These are phyloP conservation scores for Platyscapa corneri DNA, from an alignment of 1,140 invertebrate species.

Conservation along the genomic window DNA sequence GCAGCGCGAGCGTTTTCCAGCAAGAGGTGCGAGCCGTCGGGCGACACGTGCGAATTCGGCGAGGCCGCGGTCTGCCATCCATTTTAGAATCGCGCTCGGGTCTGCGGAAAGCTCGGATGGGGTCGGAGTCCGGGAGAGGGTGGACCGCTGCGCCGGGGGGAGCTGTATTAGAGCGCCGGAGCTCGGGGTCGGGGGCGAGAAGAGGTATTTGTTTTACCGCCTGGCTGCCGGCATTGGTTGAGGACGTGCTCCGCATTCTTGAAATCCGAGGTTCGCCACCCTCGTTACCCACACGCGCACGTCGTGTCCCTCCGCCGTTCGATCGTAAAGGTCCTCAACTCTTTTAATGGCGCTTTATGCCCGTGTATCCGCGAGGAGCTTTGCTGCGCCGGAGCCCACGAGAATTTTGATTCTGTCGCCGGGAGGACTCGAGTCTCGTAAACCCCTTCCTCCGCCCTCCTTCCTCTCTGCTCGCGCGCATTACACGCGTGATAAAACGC, in stretches of 20 bases:
- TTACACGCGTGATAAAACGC: neutral
- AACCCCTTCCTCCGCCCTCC: neutral
- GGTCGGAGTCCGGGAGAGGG: neutral
- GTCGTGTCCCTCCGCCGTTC: slow-evolving; percentile 24
- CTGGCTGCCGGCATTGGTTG: slow-evolving; percentile 70
- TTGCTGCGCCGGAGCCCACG: neutral
- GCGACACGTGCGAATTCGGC: neutral
- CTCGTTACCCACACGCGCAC: slow-evolving; percentile 62
- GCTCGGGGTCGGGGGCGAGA: slow-evolving; percentile 56
- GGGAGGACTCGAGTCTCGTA: slow-evolving; percentile 7
- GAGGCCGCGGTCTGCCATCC: slow-evolving; percentile 53
- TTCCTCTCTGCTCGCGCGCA: neutral
- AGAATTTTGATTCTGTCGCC: slow-evolving; percentile 33
- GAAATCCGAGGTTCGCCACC: slow-evolving; percentile 69
- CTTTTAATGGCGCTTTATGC: slow-evolving; percentile 62
- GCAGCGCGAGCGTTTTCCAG: too few relatives aligned
- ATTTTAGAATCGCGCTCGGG: slow-evolving; percentile 32
- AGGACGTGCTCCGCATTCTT: slow-evolving; percentile 73
- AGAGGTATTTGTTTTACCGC: slow-evolving; percentile 74
- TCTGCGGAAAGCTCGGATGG: neutral
- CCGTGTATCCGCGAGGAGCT: slow-evolving; percentile 37
- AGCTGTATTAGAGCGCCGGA: slow-evolving; percentile 61
- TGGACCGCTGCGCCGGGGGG: slow-evolving; percentile 30
- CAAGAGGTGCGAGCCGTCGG: too few relatives aligned
- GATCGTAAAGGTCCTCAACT: slow-evolving; percentile 65